These are phyloP conservation scores for Oeneis ivallda DNA, from an alignment of 2,888 invertebrate genomes.

Conservation along the genomic window DNA sequence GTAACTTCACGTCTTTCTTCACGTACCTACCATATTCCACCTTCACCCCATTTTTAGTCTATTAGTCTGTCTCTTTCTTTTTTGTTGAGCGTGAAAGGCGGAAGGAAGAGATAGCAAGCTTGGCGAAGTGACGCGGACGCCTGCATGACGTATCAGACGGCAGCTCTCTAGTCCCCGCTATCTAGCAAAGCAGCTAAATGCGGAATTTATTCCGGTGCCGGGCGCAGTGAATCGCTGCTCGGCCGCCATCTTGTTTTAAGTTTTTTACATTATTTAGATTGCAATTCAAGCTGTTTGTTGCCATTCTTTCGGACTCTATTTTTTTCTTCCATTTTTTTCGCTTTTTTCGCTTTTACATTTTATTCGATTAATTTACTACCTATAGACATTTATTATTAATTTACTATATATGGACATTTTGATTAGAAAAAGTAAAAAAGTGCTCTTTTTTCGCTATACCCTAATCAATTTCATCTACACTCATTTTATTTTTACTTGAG, in stretches of 20 bases:
- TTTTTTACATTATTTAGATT: constrained; percentile 4
- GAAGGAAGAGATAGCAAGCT: constrained; percentile 43
- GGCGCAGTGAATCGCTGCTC: constrained; percentile 46
- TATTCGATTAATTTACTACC: no score
- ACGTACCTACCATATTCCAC: constrained; percentile 61
- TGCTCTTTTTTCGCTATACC: no score
- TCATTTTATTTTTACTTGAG: no score
- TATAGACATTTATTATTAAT: no score
- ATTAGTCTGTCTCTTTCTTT: constrained; percentile 46
- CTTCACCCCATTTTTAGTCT: constrained; percentile 59
- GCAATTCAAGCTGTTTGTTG: neutral
- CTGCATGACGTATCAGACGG: constrained; percentile 42
- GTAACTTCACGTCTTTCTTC: constrained; percentile 43
- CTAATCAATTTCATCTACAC: no score
- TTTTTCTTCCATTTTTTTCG: no score
- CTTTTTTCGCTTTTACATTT: neutral
- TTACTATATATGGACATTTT: no score
- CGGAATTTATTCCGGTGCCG: constrained; percentile 66
- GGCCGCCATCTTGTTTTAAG: constrained; percentile 57
- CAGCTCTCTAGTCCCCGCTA: constrained; percentile 46
- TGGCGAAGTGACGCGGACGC: constrained; percentile 47
- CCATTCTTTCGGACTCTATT: neutral
- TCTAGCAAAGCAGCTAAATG: constrained; percentile 46
- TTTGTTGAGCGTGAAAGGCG: constrained; percentile 26
- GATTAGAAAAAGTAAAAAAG: no score